A percentile compares a stretch with the other conserved stretches of the same genome.
phyloP scores from a whole-genome alignment of 2,113 vertebrate genomes.

The Pristiophorus japonicus region DNA sequence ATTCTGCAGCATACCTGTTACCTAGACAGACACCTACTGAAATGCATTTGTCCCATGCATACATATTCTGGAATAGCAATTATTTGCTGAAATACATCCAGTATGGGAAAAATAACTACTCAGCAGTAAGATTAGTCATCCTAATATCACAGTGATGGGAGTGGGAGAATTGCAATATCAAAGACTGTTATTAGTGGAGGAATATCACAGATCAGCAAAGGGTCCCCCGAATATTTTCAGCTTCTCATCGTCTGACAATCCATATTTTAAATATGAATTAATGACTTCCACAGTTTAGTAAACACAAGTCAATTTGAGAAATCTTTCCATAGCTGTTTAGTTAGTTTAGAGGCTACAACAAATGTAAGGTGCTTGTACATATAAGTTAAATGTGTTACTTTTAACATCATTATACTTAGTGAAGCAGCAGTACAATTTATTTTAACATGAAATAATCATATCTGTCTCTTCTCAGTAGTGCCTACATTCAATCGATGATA shows the following conservation, averaged over 20 bases:
- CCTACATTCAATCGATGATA: background rate
- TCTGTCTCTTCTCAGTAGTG: background rate
- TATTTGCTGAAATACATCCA: background rate
- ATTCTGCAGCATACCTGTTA: background rate
- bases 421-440: background rate
- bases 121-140: background rate
- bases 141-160: background rate
- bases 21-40: background rate
- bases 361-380: background rate
- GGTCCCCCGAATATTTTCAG: background rate
- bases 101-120: background rate
- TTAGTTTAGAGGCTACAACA: background rate
- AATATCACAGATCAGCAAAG: background rate
- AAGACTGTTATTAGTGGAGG: background rate
- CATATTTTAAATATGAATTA: background rate
- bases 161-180: background rate
- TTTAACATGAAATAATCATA: background rate
- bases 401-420: background rate
- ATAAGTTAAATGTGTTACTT: background rate
- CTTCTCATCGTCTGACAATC: background rate
- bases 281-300: background rate
- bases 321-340: background rate
- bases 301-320: background rate
- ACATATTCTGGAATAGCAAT: background rate
- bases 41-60: background rate